Percentiles rank a stretch among this genome's conserved stretches.
Evolutionary conservation across 2,888 invertebrate species (phyloP).

Genomic region (Elmis aenea): DNA sequence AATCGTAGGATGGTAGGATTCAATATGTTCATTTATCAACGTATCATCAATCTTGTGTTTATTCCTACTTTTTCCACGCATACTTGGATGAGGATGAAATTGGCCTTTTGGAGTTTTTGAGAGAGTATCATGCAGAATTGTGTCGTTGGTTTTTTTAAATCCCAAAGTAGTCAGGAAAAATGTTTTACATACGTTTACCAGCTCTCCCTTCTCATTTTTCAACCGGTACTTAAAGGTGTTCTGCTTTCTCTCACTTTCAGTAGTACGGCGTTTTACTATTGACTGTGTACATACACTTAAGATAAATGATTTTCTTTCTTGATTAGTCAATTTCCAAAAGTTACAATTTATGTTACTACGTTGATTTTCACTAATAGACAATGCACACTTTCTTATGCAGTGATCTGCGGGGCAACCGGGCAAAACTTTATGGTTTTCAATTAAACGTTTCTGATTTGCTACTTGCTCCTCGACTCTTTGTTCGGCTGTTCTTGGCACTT

Average conservation of each 20-base stretch:
- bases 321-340: conserved; percentile 1
- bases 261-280: conserved; percentile 1
- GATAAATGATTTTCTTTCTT: conserved; percentile 1
- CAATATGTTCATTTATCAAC: too few relatives aligned
- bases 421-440: too few relatives aligned
- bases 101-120: conserved; percentile 9
- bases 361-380: too few relatives aligned
- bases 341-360: too few relatives aligned
- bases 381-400: too few relatives aligned
- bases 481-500: too few relatives aligned
- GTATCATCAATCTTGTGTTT: too few relatives aligned
- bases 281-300: background rate
- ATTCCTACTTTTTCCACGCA: too few relatives aligned
- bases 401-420: too few relatives aligned
- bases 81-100: conserved; percentile 7
- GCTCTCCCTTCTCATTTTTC: conserved; percentile 1
- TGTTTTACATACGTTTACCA: conserved; percentile 8
- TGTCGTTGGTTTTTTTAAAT: conserved; percentile 13
- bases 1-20: too few relatives aligned
- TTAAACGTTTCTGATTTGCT: too few relatives aligned
- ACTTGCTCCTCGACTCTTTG: too few relatives aligned
- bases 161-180: conserved; percentile 13
- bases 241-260: conserved; percentile 1
- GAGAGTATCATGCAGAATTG: conserved; percentile 8
- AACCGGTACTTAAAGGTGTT: background rate